Percentiles rank a stretch among this genome's conserved stretches.
Conservation (phyloP, 2,888 invertebrate species). For the Drosophila fulvimacula region DNA sequence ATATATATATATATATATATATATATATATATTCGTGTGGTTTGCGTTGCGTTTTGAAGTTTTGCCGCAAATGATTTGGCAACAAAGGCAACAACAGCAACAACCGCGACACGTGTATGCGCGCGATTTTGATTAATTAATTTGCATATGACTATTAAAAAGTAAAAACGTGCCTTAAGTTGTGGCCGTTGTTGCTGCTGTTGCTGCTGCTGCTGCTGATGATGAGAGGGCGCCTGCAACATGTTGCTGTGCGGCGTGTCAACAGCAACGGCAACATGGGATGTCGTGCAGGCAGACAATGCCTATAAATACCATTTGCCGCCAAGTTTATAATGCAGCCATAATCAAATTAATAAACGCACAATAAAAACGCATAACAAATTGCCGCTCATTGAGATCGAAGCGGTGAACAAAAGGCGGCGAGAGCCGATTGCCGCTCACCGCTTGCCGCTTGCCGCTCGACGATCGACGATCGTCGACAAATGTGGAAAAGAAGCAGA, state of each 20-base stretch:
- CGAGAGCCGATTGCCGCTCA: conserved; percentile 7
- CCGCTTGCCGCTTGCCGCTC: neutral
- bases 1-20: neutral
- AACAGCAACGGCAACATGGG: conserved; percentile 39
- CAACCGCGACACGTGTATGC: conserved; percentile 59
- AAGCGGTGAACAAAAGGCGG: conserved; percentile 48
- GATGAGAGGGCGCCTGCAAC: conserved; percentile 40
- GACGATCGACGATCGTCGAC: conserved; percentile 16
- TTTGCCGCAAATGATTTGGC: conserved; percentile 73
- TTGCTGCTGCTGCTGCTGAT: conserved; percentile 31
- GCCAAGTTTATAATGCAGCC: conserved; percentile 60
- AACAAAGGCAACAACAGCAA: conserved; percentile 24
- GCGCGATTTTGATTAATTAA: conserved; percentile 79
- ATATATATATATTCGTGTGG: conserved; percentile 26
- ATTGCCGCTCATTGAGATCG: conserved; percentile 70
- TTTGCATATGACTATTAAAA: conserved; percentile 70
- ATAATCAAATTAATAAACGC: conserved; percentile 80
- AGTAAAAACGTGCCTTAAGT: conserved; percentile 59
- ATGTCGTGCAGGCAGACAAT: conserved; percentile 30
- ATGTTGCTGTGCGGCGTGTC: conserved; percentile 39
- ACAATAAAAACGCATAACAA: conserved; percentile 83
- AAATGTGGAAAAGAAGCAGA: conserved; percentile 4
- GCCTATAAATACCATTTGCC: conserved; percentile 55
- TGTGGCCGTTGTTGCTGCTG: conserved; percentile 20
- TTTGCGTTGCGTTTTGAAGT: conserved; percentile 68